Evolutionary conservation across 2,888 invertebrate species (phyloP).

Genomic region (Sturmia bella): DNA sequence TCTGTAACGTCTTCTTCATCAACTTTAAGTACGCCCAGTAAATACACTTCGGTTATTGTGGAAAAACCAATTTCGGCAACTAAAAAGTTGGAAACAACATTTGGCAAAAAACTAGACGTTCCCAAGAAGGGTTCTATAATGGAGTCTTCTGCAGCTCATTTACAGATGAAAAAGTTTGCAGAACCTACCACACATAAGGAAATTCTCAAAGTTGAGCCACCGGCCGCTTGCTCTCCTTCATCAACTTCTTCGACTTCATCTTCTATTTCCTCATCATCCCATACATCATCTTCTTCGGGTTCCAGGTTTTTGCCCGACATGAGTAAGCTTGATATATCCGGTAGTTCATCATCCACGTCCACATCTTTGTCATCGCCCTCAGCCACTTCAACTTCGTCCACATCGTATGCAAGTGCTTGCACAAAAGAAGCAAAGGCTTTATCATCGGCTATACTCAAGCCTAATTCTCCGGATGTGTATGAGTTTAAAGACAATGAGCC

Average conservation of each 20-base stretch:
- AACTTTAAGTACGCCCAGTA: constrained; percentile 62
- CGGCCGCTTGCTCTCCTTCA: constrained; percentile 74
- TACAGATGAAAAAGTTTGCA: constrained; percentile 72
- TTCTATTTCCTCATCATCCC: constrained; percentile 75
- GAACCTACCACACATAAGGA: constrained; percentile 75
- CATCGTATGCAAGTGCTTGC: constrained; percentile 55
- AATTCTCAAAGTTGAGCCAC: constrained; percentile 75
- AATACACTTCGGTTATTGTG: constrained; percentile 77
- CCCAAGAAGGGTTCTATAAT: constrained; percentile 63
- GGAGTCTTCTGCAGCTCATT: constrained; percentile 31
- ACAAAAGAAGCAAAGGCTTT: constrained; percentile 50
- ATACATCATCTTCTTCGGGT: constrained; percentile 72
- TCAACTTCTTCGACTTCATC: constrained; percentile 77
- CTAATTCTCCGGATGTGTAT: constrained; percentile 85
- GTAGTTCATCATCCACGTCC: constrained; percentile 70
- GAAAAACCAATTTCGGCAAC: constrained; percentile 74
- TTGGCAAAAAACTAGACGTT: constrained; percentile 66
- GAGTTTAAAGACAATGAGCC: constrained; percentile 95
- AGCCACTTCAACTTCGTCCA: constrained; percentile 62
- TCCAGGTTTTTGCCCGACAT: constrained; percentile 76
- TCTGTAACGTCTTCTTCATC: constrained; percentile 43
- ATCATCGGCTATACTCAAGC: constrained; percentile 57
- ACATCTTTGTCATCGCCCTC: constrained; percentile 64
- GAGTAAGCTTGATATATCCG: constrained; percentile 78
- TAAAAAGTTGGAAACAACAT: constrained; percentile 67